Conservation (phyloP, 2,797 vertebrate species). For the Mormyrus hasselquistii region DNA sequence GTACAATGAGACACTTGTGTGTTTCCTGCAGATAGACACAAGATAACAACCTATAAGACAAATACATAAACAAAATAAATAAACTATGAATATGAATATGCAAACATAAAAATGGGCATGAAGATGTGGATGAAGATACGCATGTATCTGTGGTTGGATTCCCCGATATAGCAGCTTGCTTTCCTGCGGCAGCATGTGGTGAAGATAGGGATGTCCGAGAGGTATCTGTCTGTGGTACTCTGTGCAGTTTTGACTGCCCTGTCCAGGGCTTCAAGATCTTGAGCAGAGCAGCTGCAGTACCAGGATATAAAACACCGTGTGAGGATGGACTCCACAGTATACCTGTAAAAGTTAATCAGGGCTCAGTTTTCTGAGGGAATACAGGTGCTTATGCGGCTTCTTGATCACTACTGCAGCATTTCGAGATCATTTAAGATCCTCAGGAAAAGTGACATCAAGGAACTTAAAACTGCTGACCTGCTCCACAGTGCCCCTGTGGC, state of each 20-base stretch:
- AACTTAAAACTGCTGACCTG: neutral
- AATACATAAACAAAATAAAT: neutral
- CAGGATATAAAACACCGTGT: neutral
- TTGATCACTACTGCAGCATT: neutral
- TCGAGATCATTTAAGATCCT: neutral
- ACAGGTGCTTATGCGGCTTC: neutral
- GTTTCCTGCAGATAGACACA: neutral
- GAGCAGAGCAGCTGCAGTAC: neutral
- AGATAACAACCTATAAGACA: neutral
- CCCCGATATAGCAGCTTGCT: neutral
- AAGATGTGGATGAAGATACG: neutral
- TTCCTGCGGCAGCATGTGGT: neutral
- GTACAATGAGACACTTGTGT: neutral
- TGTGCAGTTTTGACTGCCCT: neutral
- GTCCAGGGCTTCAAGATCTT: neutral
- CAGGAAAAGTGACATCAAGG: neutral
- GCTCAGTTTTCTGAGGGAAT: neutral
- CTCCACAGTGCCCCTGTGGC: neutral
- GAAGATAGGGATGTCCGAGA: neutral
- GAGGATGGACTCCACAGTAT: neutral
- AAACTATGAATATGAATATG: neutral
- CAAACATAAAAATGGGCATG: neutral
- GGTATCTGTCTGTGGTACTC: neutral
- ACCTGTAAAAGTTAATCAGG: neutral
- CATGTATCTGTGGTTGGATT: neutral